A percentile compares a stretch with the other conserved stretches of the same genome.
Conservation (phyloP, 2,113 vertebrate species). For the Myotis brandtii region DNA sequence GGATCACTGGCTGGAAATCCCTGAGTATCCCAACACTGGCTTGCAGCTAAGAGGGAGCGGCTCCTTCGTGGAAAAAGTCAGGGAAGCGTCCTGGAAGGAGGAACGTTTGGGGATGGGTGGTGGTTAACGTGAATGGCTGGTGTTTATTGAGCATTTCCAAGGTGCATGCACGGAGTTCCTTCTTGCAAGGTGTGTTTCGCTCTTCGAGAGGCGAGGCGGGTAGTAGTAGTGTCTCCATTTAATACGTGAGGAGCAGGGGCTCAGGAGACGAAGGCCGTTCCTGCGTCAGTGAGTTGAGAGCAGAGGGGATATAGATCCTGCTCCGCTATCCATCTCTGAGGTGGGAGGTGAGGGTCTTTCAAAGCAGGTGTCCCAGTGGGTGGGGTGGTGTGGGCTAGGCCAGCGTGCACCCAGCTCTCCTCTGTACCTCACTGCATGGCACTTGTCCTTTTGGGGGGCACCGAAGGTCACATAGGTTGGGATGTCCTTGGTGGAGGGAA, state of each 20-base stretch:
- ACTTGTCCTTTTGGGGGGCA: neutral
- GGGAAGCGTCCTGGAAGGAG: neutral
- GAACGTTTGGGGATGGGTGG: neutral
- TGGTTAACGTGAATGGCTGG: neutral
- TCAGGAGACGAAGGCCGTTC: neutral
- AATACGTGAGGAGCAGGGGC: neutral
- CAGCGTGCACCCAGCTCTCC: neutral
- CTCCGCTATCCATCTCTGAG: neutral
- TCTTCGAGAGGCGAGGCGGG: neutral
- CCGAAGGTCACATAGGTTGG: neutral
- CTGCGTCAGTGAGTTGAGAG: too few relatives aligned
- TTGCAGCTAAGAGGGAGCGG: neutral
- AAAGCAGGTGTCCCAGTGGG: neutral
- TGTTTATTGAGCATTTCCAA: too few relatives aligned
- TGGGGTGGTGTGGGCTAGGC: neutral
- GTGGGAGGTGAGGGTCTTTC: too few relatives aligned
- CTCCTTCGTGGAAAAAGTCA: neutral
- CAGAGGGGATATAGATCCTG: neutral
- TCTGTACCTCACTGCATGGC: neutral
- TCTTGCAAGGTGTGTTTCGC: neutral
- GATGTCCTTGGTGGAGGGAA: neutral
- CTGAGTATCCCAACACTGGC: too few relatives aligned
- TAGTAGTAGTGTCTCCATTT: rapidly evolving
- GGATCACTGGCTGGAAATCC: neutral
- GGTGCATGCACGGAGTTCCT: neutral